Evolutionary conservation across 2,797 vertebrate genomes (phyloP).

Genomic region (Notolabrus celidotus): DNA sequence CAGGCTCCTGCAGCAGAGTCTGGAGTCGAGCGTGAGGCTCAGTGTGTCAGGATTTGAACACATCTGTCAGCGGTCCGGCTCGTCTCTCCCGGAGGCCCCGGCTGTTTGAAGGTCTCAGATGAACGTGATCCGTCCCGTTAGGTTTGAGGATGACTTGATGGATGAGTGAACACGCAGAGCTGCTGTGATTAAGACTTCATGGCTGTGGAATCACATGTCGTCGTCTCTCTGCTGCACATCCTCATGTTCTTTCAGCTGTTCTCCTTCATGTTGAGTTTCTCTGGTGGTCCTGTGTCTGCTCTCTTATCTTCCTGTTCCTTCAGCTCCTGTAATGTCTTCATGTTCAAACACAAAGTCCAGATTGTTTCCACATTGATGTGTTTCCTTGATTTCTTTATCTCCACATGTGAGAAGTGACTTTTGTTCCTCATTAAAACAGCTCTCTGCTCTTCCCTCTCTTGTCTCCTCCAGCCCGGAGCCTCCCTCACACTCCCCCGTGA

Average conservation of each 20-base stretch:
- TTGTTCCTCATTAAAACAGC: too few relatives aligned
- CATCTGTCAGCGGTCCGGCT: slow-evolving; percentile 56
- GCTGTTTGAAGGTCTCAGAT: slow-evolving; percentile 34
- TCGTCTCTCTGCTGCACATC: too few relatives aligned
- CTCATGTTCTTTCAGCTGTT: slow-evolving; percentile 8
- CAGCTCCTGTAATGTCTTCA: slow-evolving; percentile 18
- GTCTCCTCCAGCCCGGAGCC: slow-evolving; percentile 86
- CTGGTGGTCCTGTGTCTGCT: slow-evolving; percentile 29
- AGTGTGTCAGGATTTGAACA: slow-evolving; percentile 44
- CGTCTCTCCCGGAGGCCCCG: slow-evolving; percentile 44
- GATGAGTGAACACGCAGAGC: slow-evolving; percentile 41
- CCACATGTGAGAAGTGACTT: too few relatives aligned
- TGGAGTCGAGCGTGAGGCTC: slow-evolving; percentile 50
- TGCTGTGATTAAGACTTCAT: slow-evolving; percentile 46
- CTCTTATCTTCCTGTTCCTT: slow-evolving; percentile 33
- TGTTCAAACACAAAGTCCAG: slow-evolving; percentile 32
- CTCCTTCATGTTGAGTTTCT: background rate
- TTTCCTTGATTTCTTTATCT: slow-evolving; percentile 1
- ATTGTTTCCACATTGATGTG: background rate
- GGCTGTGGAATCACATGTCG: slow-evolving; percentile 20
- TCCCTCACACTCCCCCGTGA: slow-evolving; percentile 78
- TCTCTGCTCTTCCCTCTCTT: slow-evolving; percentile 16
- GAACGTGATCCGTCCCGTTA: slow-evolving; percentile 32
- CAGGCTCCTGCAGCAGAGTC: slow-evolving; percentile 18
- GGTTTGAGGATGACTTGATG: slow-evolving; percentile 46